Percentiles rank a stretch among this genome's conserved stretches.
Conservation (phyloP, 2,797 vertebrate genomes). For the Oreochromis mossambicus region DNA sequence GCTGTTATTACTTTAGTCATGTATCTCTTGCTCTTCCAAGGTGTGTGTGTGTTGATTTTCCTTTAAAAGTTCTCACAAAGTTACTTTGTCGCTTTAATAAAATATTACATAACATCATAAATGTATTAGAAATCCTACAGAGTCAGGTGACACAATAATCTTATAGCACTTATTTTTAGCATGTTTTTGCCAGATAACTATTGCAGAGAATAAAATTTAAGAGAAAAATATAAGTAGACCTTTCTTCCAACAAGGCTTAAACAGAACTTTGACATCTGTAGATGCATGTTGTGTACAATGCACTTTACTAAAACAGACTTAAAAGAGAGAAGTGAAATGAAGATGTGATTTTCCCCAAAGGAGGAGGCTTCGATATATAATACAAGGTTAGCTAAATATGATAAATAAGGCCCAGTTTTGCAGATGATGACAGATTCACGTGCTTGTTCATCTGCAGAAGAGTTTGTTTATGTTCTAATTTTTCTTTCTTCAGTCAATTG, state of each 20-base stretch:
- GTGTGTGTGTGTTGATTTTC: neutral
- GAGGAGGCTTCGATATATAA: neutral
- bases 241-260: neutral
- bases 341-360: neutral
- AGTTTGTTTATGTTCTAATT: slow-evolving; percentile 29
- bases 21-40: neutral
- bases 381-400: neutral
- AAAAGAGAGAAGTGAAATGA: neutral
- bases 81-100: neutral
- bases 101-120: neutral
- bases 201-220: neutral
- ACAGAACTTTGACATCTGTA: neutral
- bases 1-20: neutral
- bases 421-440: neutral
- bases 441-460: slow-evolving; percentile 12
- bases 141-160: neutral
- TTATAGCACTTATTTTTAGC: neutral
- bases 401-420: neutral
- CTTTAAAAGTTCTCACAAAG: neutral
- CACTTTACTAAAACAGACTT: neutral
- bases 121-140: neutral
- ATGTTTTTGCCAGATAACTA: neutral
- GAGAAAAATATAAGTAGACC: neutral
- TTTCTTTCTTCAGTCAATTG: neutral
- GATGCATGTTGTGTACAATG: neutral